Evolutionary conservation across 2,888 invertebrate genomes (phyloP).

Genomic region (Coelinius sp.): DNA sequence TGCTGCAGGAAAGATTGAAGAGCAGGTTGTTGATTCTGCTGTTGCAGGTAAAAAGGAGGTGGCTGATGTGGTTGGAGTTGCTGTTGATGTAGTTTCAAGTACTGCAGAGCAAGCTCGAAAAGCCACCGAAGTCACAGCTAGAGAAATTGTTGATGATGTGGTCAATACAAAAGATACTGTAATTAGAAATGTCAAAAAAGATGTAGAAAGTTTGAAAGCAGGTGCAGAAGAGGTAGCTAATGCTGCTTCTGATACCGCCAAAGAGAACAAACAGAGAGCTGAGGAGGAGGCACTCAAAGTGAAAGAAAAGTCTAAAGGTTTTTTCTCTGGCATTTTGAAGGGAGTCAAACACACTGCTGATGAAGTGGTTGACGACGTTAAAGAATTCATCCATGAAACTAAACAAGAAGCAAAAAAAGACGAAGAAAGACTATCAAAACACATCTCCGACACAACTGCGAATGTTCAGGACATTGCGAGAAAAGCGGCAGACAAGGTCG

Average conservation of each 20-base stretch:
- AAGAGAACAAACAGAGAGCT: constrained; percentile 67
- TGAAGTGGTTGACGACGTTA: constrained; percentile 48
- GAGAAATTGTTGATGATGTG: constrained; percentile 13
- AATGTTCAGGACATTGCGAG: not conserved
- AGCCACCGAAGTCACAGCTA: constrained; percentile 57
- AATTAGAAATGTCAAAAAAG: constrained; percentile 7
- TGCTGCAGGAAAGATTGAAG: constrained; percentile 35
- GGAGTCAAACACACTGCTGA: constrained; percentile 53
- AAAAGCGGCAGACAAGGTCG: constrained; percentile 8
- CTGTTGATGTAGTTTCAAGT: constrained; percentile 40
- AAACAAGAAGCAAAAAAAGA: constrained; percentile 47
- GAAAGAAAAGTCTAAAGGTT: constrained; percentile 50
- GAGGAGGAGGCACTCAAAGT: constrained; percentile 65
- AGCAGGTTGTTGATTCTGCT: constrained; percentile 17
- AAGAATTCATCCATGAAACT: constrained; percentile 49
- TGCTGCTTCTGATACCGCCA: not conserved
- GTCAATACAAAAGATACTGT: not conserved
- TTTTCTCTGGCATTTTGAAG: constrained; percentile 56
- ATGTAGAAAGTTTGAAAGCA: not conserved
- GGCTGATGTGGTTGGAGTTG: constrained; percentile 62
- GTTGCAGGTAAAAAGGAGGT: constrained; percentile 17
- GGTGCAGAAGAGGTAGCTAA: not conserved
- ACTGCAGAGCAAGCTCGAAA: constrained; percentile 37
- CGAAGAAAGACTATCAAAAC: constrained; percentile 37
- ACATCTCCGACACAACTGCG: not conserved